Evolutionary conservation across 1,140 invertebrate genomes (phyloP).

Genomic region (Diachasmimorpha longicaudata): DNA sequence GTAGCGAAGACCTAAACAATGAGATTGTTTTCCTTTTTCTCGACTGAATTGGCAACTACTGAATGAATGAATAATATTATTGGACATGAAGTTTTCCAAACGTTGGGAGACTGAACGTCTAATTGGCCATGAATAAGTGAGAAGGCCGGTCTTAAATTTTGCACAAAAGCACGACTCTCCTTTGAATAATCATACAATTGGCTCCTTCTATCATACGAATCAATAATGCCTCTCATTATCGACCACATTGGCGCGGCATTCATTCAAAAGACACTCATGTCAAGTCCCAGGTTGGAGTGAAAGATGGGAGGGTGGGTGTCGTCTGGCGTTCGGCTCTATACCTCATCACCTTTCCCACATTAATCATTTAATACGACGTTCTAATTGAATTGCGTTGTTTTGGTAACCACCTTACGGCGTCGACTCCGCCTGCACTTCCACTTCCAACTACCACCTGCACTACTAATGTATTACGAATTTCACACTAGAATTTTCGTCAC

Average conservation of each 20-base stretch:
- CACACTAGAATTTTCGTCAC: no score
- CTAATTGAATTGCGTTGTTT: constrained; percentile 38
- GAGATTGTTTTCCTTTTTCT: no score
- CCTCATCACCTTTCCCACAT: constrained; percentile 28
- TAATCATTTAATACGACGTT: constrained; percentile 32
- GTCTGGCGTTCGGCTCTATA: background rate
- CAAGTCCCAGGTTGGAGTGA: background rate
- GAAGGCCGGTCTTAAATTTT: no score
- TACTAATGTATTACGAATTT: background rate
- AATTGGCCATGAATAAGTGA: no score
- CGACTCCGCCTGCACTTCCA: background rate
- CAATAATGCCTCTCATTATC: constrained; percentile 4
- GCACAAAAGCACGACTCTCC: no score
- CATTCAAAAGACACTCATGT: background rate
- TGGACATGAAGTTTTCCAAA: no score
- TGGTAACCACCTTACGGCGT: constrained; percentile 22
- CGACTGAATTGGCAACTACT: no score
- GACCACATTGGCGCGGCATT: background rate
- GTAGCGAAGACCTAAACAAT: no score
- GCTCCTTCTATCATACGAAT: background rate
- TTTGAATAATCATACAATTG: no score
- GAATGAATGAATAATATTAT: no score
- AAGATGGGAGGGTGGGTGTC: background rate
- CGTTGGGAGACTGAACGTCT: no score
- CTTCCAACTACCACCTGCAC: background rate